Conservation (phyloP, 2,888 invertebrate genomes). For the Dryobota labecula region DNA sequence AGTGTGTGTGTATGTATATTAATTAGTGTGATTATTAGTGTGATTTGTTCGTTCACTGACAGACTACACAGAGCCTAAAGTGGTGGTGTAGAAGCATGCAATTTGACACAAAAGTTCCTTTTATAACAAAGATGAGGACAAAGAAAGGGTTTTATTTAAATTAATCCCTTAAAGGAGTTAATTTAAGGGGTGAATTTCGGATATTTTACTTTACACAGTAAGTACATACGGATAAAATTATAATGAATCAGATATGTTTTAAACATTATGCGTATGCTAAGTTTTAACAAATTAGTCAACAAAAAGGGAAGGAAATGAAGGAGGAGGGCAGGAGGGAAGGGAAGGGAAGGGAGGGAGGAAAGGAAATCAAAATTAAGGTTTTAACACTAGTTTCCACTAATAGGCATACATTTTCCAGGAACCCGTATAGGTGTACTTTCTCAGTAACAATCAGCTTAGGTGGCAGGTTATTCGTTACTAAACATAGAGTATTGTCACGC, state of each 20-base stretch:
- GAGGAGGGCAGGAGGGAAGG: too few relatives aligned
- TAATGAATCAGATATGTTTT: too few relatives aligned
- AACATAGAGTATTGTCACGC: constrained; percentile 57
- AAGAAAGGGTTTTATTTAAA: not conserved
- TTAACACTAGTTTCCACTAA: not conserved
- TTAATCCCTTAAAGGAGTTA: not conserved
- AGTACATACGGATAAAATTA: too few relatives aligned
- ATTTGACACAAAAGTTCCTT: not conserved
- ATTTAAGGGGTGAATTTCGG: too few relatives aligned
- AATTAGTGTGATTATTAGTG: too few relatives aligned
- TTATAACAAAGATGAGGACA: not conserved
- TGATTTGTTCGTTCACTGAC: not conserved
- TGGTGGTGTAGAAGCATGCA: not conserved
- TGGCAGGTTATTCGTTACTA: constrained; percentile 34
- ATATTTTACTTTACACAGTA: too few relatives aligned
- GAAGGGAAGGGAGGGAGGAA: too few relatives aligned
- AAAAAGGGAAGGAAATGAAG: too few relatives aligned
- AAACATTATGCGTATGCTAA: too few relatives aligned
- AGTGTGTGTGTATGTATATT: too few relatives aligned
- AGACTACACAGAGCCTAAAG: not conserved
- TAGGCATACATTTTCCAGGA: constrained; percentile 9
- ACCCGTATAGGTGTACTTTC: not conserved
- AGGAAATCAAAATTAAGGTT: not conserved
- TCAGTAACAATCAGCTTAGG: constrained; percentile 25
- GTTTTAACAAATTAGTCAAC: not conserved